Base-by-base conservation (phyloP, 2,888 invertebrate species). In the Ceramica pisi region DNA sequence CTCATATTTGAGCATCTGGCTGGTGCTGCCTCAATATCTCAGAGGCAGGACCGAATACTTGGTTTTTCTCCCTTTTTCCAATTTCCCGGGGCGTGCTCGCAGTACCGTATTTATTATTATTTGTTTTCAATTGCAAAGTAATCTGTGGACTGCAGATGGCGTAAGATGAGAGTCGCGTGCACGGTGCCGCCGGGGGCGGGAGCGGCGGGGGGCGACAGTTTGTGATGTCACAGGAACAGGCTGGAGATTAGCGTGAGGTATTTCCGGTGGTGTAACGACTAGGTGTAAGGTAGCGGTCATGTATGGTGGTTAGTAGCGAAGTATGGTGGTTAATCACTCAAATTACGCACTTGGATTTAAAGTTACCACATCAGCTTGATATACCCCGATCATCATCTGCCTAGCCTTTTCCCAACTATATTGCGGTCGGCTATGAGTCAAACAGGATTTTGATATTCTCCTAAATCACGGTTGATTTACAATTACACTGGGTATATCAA, bases 61-160 rank as follows among this genome's bases (percentile, higher is more conserved):
- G 85, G 86, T 92, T 92, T 92, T 92, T 92, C 89, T 92, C 90
- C 90, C 89, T 91, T 93, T 94, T 94, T 94, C 91, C 94, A 93
- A 94, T 94, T 94, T 93, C 88, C 90, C 89, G 91, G 89, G 88
- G 91, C 90, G 89, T 91, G 91, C 90, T 90, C 90, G 90, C 86
- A 90, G 89, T 88, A 88, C 88, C 88, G 91, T 94, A 94, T 95
- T 95, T 95, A 95, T 95, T 94, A 94, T 94, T 94, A 94, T 95
- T 95, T 94, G 94, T 95, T 95, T 95, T 95, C 95, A 94, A 95
- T 95, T 94, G 94, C 94, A 92, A 94, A 94, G 94, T 93, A 95
- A 95, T 94, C 94, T 94, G 91, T 88, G 92, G 92, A 89, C 91
- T 91, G 93, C 94, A 94, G 94, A 93, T 94, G 94, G 90, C 84